phyloP scores from a whole-genome alignment of 1,140 invertebrate species.

The Zaprionus capensis region DNA sequence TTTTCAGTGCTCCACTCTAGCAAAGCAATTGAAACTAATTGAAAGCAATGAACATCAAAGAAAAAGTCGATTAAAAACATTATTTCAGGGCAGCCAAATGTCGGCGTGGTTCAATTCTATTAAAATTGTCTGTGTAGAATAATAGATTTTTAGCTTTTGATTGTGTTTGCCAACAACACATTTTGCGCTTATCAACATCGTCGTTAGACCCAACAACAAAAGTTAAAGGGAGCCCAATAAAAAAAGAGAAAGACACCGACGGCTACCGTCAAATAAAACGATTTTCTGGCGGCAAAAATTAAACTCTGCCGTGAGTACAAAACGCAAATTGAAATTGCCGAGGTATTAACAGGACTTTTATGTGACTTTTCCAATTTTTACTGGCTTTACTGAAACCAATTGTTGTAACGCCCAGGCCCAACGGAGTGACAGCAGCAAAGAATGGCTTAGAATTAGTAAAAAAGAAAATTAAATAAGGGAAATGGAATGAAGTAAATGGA shows the following conservation, averaged over 20 bases:
- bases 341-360: constrained; percentile 61
- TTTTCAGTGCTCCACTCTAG: no score
- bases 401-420: not conserved
- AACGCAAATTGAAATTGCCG: constrained; percentile 65
- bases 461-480: not conserved
- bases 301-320: constrained; percentile 34
- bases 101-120: not conserved
- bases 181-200: constrained; percentile 36
- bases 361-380: constrained; percentile 41
- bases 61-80: not conserved
- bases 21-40: not conserved
- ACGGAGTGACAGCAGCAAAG: not conserved
- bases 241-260: constrained; percentile 31
- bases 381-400: constrained; percentile 29
- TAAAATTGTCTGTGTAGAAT: constrained; percentile 60
- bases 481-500: not conserved
- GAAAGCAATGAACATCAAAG: no score
- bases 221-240: not conserved
- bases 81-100: not conserved
- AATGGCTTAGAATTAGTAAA: constrained; percentile 20
- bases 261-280: constrained; percentile 53
- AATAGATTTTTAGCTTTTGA: constrained; percentile 79
- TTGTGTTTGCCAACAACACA: constrained; percentile 48
- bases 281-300: constrained; percentile 40
- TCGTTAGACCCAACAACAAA: constrained; percentile 11